A percentile compares a stretch with the other conserved stretches of the same genome.
phyloP scores from a whole-genome alignment of 2,113 vertebrate genomes.

The Pollimyrus isidori region DNA sequence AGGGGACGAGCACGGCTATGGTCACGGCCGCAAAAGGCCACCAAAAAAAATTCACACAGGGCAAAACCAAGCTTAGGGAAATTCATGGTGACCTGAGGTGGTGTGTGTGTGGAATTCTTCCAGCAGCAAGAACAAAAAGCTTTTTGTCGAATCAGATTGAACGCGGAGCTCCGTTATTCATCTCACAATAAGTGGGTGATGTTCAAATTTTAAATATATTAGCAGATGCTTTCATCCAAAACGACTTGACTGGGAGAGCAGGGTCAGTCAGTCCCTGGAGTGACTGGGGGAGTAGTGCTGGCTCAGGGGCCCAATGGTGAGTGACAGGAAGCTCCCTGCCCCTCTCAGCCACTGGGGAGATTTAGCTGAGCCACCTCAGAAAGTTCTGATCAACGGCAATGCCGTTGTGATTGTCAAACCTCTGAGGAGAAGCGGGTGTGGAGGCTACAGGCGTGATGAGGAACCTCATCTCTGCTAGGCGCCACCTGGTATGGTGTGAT shows the following conservation, averaged over 20 bases:
- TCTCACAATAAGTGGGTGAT: not conserved
- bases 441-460: not conserved
- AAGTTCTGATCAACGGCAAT: not conserved
- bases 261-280: not conserved
- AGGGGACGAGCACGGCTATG: not conserved
- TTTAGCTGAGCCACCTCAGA: not conserved
- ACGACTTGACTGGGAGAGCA: not conserved
- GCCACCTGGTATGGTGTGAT: not conserved
- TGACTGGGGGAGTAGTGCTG: not conserved
- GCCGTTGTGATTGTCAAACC: not conserved
- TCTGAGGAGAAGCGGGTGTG: not conserved
- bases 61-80: not conserved
- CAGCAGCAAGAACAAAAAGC: not conserved
- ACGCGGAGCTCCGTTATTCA: not conserved
- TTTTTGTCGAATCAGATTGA: not conserved
- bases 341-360: not conserved
- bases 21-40: not conserved
- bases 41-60: not conserved
- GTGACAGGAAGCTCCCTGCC: not conserved
- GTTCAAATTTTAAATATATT: not conserved
- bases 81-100: not conserved
- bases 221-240: not conserved
- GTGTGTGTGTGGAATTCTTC: not conserved
- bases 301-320: not conserved
- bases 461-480: not conserved